Conservation (phyloP, 1,140 invertebrate species). For the Centruroides sculpturatus region DNA sequence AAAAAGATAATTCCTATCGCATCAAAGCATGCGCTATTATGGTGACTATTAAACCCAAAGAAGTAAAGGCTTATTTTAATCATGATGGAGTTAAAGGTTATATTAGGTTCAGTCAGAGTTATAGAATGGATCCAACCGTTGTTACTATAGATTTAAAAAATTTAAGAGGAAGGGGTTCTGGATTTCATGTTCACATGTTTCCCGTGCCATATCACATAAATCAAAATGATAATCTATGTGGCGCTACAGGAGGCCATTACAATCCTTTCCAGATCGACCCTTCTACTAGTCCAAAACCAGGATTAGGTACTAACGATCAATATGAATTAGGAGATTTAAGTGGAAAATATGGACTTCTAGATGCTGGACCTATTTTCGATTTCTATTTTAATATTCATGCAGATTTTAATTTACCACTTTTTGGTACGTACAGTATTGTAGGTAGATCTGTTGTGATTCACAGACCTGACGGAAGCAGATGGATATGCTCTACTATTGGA, state of each 20-base stretch:
- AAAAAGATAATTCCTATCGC: conserved; percentile 56
- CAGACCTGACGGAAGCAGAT: conserved; percentile 32
- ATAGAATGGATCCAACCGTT: conserved; percentile 68
- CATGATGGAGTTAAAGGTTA: conserved; percentile 64
- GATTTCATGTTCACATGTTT: conserved; percentile 37
- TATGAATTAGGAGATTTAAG: conserved; percentile 78
- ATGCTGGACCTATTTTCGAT: conserved; percentile 11
- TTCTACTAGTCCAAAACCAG: conserved; percentile 22
- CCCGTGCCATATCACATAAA: conserved; percentile 29
- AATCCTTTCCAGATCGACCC: conserved; percentile 35
- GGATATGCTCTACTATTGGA: conserved; percentile 39
- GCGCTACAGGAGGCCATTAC: conserved; percentile 29
- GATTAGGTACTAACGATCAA: conserved; percentile 54
- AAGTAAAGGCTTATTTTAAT: conserved; percentile 51
- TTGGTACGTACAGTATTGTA: conserved; percentile 59
- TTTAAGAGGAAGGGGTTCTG: conserved; percentile 34
- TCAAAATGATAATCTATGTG: conserved; percentile 26
- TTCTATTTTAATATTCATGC: conserved; percentile 30
- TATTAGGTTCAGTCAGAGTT: conserved; percentile 51
- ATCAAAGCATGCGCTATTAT: conserved; percentile 74
- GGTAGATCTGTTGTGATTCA: conserved; percentile 72
- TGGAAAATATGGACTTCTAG: conserved; percentile 51
- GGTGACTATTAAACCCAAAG: conserved; percentile 26
- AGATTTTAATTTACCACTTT: conserved; percentile 74
- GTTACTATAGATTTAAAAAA: conserved; percentile 52